Evolutionary conservation across 2,797 vertebrate genomes (phyloP), one percentile per base, ranked within the genome.

Genomic region (Macrochelys suwanniensis): DNA sequence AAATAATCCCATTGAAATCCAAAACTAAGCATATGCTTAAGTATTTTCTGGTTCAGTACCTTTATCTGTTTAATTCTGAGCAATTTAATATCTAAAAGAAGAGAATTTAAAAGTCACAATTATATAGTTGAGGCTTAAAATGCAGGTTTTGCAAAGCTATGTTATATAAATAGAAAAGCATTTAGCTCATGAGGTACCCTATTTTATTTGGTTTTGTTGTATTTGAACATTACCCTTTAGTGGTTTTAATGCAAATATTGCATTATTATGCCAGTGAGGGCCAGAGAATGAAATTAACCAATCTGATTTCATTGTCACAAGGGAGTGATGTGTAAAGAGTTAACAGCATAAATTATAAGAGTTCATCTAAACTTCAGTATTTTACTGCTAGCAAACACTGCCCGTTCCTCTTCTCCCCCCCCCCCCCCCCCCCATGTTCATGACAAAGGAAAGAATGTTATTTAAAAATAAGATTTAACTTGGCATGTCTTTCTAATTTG

Each of bases 331-430:
- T 59, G 79, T 0, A 2, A 25, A 5, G 2, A 45, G 87, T 50
- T 42, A 87, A 84, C 65, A 82, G 0, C 37, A 47, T 85, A 1
- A n/a, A 5, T 61, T 28, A 61, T 31, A 80, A 9, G 2, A 9
- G 42, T 8, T 80, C 0, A 0, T 6, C 89, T 85, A 0, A 0
- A 5, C 2, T 1, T 4, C 1, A 1, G 9, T 0, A 0, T 23
- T 1, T 26, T 9, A 78, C 23, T 49, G n/a, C 33, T 0, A 17
- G 2, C 17, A 0, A 1, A 50, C 49, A 42, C 37, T 42, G 37
- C 37, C 37, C 37, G 37, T 3, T 4, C 37, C 37, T 42, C 37
- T 42, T 42, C 49, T 12, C 49, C 3, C 23, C 4, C 50, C 4
- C 5, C 26, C 11, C 25, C 4, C 6, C 10, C n/a, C 5, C 9